Conservation (phyloP, 2,113 vertebrate species). For the Heliornis fulica region DNA sequence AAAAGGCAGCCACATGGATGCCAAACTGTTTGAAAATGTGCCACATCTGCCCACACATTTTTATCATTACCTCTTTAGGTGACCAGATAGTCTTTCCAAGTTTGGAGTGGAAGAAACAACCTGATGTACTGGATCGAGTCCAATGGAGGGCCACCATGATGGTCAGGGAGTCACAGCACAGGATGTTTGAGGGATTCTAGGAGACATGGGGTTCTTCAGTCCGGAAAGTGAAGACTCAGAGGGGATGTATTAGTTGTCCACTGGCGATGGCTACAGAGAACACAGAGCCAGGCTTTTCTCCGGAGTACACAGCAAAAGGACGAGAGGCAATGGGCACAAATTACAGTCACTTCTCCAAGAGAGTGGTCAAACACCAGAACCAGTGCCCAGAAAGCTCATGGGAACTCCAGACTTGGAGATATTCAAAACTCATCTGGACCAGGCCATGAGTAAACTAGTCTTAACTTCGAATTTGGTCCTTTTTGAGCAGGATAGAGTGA, state of each 20-base stretch:
- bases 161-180: neutral
- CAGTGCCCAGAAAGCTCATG: neutral
- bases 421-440: neutral
- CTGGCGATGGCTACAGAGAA: neutral
- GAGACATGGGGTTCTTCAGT: neutral
- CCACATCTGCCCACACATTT: neutral
- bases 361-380: neutral
- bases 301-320: neutral
- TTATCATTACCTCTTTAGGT: neutral
- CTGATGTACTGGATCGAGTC: neutral
- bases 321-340: neutral
- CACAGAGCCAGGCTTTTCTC: neutral
- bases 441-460: neutral
- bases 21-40: neutral
- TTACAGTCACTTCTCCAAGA: neutral
- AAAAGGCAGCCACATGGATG: neutral
- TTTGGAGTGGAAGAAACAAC: neutral
- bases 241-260: neutral
- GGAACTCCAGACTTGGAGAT: neutral
- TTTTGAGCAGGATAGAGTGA: neutral
- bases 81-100: neutral
- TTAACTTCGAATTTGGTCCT: neutral
- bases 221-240: neutral
- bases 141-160: fast-evolving
- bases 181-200: neutral